Conservation (phyloP, 2,888 invertebrate species). For the Zootermopsis nevadensis region DNA sequence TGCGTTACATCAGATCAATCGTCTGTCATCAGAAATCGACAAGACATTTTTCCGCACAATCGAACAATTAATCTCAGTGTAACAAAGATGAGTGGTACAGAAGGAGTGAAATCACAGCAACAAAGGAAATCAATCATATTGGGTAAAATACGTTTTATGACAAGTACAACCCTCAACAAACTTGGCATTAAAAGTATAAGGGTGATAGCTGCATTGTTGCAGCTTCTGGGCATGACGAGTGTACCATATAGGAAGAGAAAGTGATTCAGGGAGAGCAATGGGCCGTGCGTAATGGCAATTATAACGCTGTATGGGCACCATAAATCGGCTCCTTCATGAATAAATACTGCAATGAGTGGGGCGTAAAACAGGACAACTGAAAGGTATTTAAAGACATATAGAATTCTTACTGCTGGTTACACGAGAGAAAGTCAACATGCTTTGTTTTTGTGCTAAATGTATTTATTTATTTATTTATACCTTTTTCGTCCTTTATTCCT, state of each 20-base stretch:
- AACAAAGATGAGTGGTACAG: constrained; percentile 8
- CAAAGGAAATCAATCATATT: constrained; percentile 31
- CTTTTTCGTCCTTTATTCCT: no score
- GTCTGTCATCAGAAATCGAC: no score
- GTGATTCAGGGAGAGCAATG: constrained; percentile 20
- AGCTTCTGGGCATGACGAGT: not conserved
- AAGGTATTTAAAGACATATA: not conserved
- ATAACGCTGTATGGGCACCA: constrained; percentile 35
- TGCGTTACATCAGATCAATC: no score
- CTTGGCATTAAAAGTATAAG: not conserved
- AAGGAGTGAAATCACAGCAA: constrained; percentile 3
- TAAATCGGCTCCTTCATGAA: constrained; percentile 3
- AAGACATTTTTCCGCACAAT: not conserved
- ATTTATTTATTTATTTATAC: no score
- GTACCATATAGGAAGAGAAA: constrained; percentile 2
- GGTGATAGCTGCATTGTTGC: not conserved
- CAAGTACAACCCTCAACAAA: constrained; percentile 16
- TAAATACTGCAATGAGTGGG: constrained; percentile 21
- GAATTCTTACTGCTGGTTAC: not conserved
- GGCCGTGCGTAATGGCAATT: constrained; percentile 41
- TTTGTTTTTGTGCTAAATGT: no score
- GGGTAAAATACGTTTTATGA: constrained; percentile 28
- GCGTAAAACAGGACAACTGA: not conserved
- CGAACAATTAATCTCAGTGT: constrained; percentile 7
- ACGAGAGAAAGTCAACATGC: not conserved